Base-by-base conservation (phyloP, 1,140 invertebrate genomes). In the Pararge aegeria region DNA sequence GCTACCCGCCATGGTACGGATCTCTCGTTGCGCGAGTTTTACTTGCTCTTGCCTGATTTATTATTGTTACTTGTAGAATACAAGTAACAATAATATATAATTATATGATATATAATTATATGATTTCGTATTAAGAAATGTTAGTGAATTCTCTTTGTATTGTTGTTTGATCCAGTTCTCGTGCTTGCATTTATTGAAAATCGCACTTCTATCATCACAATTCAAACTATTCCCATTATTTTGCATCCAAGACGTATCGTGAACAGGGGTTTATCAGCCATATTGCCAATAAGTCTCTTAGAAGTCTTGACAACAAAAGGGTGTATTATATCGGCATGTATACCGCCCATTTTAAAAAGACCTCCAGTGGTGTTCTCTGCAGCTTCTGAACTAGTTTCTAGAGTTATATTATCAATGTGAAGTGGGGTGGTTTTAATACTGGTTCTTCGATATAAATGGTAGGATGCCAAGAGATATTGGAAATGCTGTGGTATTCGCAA, bases 141-240 rank as follows among this genome's bases (percentile, higher is more conserved):
- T 15, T 6, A 46, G 24, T 40, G 16, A 46, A 24, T 44, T 56
- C 49, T n/a, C 5, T 13, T 30, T 49, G 12, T 24, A 49, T 7
- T 37, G 18, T 48, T 21, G 40, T 44, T 53, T 48, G 57, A 52
- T 57, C 54, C 37, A 61, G 13, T 57, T 61, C 50, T 60, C 62
- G 44, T 19, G 16, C 29, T 29, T 49, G 12, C 29, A 20, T 30
- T 40, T 61, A 62, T 58, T 55, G 59, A 55, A 66, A 64, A 50
- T 20, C 21, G 20, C 53, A 15, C 7, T 42, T 42, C 54, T 56
- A 59, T 61, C 46, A 61, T 49, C 59, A 59, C 65, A 64, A 65
- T 67, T 61, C 56, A 51, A 68, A 71, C 52, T 62, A 68, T 71
- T 66, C 52, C 62, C 60, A 63, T 65, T 71, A 71, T 62, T 71